Evolutionary conservation across 2,113 vertebrate genomes (phyloP), one percentile per base, ranked within the genome.

Genomic region (Epinephelus cyanopodus): DNA sequence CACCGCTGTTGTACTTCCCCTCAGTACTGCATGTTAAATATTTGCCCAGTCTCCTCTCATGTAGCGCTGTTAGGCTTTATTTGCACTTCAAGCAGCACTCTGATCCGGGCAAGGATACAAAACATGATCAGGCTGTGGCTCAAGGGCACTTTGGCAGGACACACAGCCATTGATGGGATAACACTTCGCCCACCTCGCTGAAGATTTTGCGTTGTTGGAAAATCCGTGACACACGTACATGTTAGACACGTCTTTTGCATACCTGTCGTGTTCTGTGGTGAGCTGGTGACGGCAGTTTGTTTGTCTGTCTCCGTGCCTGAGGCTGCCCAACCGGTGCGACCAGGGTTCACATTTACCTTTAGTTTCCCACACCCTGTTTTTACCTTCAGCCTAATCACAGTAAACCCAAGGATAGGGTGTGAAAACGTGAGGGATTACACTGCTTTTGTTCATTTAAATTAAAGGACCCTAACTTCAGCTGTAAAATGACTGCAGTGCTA

Each of bases 291-390:
- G 5, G 19, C 3, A 1, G 10, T 77, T 86, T 80, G 33, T 79
- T 81, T 60, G 70, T 27, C 48, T 79, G 29, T 29, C 29, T 29
- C 19, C 58, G 1, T 0, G 29, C 50, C 68, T 64, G 68, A 74
- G 25, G 65, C 54, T 0, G 79, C 85, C 74, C 2, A 75, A 93
- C 92, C 85, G 47, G 92, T 92, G 65, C 3, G n/a, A 89, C 92
- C n/a, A n/a, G 91, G 56, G 29, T 15, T 66, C 82, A 86, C 33
- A 72, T 74, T 87, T 78, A 47, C 53, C 47, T 71, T 12, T 39
- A 27, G 52, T 27, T 37, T 54, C 58, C 70, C 83, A 80, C 80
- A 73, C 57, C 83, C 76, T 63, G 63, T 48, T 69, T 65, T 53
- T 45, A 21, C 8, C 42, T 4, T 5, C 52, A 19, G 27, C 33